These are phyloP conservation scores for Campoplex nolae DNA, from an alignment of 2,888 invertebrate species.

Conservation along the genomic window DNA sequence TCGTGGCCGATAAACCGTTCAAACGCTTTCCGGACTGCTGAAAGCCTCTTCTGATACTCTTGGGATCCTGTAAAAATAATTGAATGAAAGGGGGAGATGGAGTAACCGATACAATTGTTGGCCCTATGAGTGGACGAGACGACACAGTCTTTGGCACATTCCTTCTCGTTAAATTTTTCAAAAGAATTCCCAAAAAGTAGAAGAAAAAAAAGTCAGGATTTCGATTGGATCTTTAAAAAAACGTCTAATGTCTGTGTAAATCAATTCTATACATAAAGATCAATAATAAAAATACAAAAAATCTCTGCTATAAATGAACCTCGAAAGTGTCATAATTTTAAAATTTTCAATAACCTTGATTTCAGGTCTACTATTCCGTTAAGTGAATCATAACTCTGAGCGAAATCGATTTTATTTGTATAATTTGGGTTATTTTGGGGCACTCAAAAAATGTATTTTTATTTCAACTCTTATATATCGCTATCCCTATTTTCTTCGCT, in stretches of 20 bases:
- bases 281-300: background rate
- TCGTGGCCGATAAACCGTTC: conserved; percentile 71
- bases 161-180: background rate
- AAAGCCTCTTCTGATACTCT: conserved; percentile 67
- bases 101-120: conserved; percentile 35
- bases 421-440: background rate
- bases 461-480: background rate
- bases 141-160: background rate
- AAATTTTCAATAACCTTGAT: background rate
- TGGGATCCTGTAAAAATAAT: conserved; percentile 71
- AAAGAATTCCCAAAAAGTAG: background rate
- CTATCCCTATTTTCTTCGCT: background rate
- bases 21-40: conserved; percentile 71
- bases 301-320: background rate
- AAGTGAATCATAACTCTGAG: background rate
- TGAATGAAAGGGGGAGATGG: conserved; percentile 64
- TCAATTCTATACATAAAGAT: background rate
- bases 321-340: background rate
- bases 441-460: conserved; percentile 9
- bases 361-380: background rate
- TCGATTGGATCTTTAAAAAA: too few species aligned
- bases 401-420: conserved; percentile 12
- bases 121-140: background rate
- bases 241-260: background rate
- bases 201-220: background rate